phyloP scores from a whole-genome alignment of 23 tunicate genomes.

The Botrylloides violaceus region DNA sequence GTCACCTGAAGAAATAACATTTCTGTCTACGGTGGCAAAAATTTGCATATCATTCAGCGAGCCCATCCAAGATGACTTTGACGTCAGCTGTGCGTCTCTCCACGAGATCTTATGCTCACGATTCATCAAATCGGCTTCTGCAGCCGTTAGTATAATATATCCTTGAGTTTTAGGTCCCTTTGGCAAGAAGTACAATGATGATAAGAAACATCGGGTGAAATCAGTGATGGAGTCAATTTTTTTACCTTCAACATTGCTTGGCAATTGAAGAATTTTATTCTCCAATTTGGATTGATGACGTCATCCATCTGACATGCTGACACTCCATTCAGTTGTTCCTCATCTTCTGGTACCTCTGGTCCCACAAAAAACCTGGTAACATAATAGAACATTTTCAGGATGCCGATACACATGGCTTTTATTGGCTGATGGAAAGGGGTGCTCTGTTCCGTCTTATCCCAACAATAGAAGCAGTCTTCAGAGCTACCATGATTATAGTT shows the following conservation, averaged over 20 bases:
- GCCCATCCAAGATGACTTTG: slow-evolving; percentile 79
- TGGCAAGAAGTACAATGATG: too few relatives aligned
- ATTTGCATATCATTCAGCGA: slow-evolving; percentile 79
- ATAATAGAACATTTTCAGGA: too few relatives aligned
- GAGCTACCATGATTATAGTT: too few relatives aligned
- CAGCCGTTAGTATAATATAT: slow-evolving; percentile 90
- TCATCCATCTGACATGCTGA: slow-evolving; percentile 68
- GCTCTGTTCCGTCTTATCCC: too few relatives aligned
- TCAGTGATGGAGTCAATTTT: too few relatives aligned
- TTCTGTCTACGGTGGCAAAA: slow-evolving; percentile 86
- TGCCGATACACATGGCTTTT: too few relatives aligned
- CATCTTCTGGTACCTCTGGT: slow-evolving; percentile 37
- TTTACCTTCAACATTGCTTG: slow-evolving; percentile 91
- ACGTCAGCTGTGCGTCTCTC: slow-evolving; percentile 86
- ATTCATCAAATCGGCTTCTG: slow-evolving; percentile 66
- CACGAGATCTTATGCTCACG: slow-evolving; percentile 74
- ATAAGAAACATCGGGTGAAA: too few relatives aligned
- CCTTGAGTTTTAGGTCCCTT: slow-evolving; percentile 98
- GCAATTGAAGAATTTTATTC: slow-evolving; percentile 77
- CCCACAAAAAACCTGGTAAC: slow-evolving; percentile 58
- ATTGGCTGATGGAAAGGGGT: too few relatives aligned
- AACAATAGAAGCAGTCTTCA: too few relatives aligned
- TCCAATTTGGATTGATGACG: slow-evolving; percentile 76
- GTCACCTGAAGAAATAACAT: slow-evolving; percentile 60
- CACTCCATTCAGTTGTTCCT: slow-evolving; percentile 57